Evolutionary conservation across 1,140 invertebrate species (phyloP).

Genomic region (Aethina tumida): DNA sequence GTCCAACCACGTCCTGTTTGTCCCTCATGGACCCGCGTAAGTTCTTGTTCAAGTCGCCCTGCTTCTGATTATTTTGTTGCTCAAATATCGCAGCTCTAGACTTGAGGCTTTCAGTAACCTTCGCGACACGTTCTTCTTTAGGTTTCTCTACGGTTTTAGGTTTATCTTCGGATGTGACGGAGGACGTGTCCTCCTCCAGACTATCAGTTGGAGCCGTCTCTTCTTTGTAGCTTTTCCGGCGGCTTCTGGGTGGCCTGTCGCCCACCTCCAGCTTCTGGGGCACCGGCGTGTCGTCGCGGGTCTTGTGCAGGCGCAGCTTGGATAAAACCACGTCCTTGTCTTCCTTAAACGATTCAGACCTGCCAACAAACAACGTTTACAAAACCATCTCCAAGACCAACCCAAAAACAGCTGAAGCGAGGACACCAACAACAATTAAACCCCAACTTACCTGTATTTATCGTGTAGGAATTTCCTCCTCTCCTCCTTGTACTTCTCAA

Average conservation of each 20-base stretch:
- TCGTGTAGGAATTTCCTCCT: conserved; percentile 74
- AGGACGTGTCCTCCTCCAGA: conserved; percentile 1
- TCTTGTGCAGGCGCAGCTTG: conserved; percentile 29
- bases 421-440: background rate
- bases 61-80: conserved; percentile 18
- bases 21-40: conserved; percentile 5
- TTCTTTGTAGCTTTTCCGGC: conserved; percentile 17
- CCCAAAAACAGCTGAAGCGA: background rate
- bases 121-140: conserved; percentile 8
- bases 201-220: conserved; percentile 7
- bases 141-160: background rate
- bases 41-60: conserved; percentile 5
- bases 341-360: conserved; percentile 68
- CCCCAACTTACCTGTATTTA: conserved; percentile 40
- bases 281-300: conserved; percentile 19
- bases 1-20: conserved; percentile 2
- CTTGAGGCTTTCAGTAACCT: conserved; percentile 21
- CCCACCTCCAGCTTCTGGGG: conserved; percentile 2
- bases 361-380: conserved; percentile 23
- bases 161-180: background rate
- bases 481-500: conserved; percentile 87
- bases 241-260: conserved; percentile 6
- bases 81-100: conserved; percentile 28
- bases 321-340: conserved; percentile 39
- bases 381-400: conserved; percentile 1